Conservation (phyloP, 2,113 vertebrate species). For the Brachyhypopomus gauderio region DNA sequence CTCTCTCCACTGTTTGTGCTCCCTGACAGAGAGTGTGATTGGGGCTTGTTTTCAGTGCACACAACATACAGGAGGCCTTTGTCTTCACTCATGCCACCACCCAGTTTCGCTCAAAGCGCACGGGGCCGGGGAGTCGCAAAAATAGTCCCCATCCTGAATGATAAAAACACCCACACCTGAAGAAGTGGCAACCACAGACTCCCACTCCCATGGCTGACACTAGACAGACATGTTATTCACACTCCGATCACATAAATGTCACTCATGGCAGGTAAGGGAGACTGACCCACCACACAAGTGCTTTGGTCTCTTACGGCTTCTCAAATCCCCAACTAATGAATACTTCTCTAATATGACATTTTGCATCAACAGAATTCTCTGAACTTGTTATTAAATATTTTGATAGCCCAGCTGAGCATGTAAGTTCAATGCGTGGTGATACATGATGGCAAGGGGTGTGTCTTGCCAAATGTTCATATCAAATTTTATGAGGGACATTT, state of each 20-base stretch:
- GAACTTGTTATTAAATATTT: conserved; percentile 59
- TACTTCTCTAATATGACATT: conserved; percentile 26
- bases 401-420: conserved; percentile 53
- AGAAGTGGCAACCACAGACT: conserved; percentile 13
- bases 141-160: conserved; percentile 34
- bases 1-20: conserved; percentile 45
- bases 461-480: conserved; percentile 66
- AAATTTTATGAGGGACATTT: conserved; percentile 61
- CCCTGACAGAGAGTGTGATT: conserved; percentile 49
- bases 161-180: conserved; percentile 41
- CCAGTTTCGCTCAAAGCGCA: conserved; percentile 32
- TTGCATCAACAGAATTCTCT: conserved; percentile 34
- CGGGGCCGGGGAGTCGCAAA: conserved; percentile 40
- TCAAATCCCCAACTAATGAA: not conserved
- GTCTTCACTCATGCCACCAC: conserved; percentile 44
- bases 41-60: conserved; percentile 51
- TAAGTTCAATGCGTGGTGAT: conserved; percentile 45
- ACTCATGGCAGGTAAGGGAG: conserved; percentile 19
- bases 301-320: conserved; percentile 22
- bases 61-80: conserved; percentile 48
- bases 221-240: conserved; percentile 12
- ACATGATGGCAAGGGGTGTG: conserved; percentile 46
- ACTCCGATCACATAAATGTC: conserved; percentile 1
- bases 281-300: conserved; percentile 14
- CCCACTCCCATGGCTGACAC: conserved; percentile 26